phyloP scores from a whole-genome alignment of 2,113 vertebrate genomes.

The Talpa occidentalis region DNA sequence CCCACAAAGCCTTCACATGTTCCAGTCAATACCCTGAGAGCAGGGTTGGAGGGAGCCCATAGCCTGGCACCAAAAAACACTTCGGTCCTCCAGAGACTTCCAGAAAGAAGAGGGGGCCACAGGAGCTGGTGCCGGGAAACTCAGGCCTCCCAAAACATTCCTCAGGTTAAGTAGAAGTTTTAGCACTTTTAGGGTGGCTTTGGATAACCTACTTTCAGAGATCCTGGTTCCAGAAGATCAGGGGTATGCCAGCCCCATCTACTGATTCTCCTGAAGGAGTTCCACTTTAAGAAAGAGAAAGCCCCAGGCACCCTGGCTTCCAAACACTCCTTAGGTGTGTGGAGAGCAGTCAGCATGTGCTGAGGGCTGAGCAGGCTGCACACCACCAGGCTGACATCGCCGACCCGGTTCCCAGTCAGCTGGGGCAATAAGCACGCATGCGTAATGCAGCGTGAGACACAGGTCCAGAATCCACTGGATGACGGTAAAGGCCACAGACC shows the following conservation, averaged over 20 bases:
- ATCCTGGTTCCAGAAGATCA: background rate
- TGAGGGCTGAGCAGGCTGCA: background rate
- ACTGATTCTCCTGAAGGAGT: background rate
- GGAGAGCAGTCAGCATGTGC: background rate
- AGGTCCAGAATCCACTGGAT: background rate
- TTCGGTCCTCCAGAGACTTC: background rate
- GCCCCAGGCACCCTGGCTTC: background rate
- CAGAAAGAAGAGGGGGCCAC: background rate
- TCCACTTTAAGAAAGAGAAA: background rate
- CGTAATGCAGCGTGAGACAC: fast-evolving
- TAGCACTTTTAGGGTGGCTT: background rate
- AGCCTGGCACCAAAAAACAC: background rate
- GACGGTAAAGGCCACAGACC: background rate
- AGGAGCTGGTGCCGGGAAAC: background rate
- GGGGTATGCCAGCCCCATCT: background rate
- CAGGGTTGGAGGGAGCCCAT: background rate
- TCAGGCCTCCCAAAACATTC: background rate
- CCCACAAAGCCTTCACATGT: too few relatives aligned
- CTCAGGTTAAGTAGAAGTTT: background rate
- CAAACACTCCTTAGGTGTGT: background rate
- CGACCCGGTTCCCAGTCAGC: background rate
- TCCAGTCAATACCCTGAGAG: background rate
- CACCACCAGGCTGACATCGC: too few relatives aligned
- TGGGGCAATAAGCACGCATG: fast-evolving
- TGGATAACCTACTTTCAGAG: background rate